Base-by-base conservation (phyloP, 2,797 vertebrate species). In the Manis javanica region DNA sequence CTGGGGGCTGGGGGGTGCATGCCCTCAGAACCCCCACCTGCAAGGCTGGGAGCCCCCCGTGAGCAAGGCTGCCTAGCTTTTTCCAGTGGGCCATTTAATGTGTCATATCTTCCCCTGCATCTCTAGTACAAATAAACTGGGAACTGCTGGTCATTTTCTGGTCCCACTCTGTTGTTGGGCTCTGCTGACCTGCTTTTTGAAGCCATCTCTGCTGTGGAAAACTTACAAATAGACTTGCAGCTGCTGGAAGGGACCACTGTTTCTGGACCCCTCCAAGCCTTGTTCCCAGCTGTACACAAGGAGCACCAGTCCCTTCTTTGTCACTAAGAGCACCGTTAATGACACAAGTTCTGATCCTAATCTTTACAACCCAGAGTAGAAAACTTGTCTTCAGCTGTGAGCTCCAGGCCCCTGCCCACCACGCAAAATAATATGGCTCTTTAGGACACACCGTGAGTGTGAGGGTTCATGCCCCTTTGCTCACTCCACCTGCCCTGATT, bases 381-480 rank as follows among this genome's bases (percentile, higher is more conserved):
- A 31, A 42, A 34, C 34, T 59, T 26, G 34, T 10, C 68, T 5
- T 23, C 29, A 4, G 68, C 24, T n/a, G 1, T 10, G 1, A 4
- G 31, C 51, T 4, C 31, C n/a, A 55, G 42, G 53, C 29, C 85
- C 10, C 2, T 9, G 31, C 23, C 75, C 34, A 75, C 15, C 21
- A 1, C 2, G 49, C 59, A 34, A 68, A 37, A 29, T 8, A 8
- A 59, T 31, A 11, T 0, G n/a, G 34, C 18, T 49, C 51, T 87
- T 34, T 19, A 1, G 69, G 69, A 51, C 9, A 11, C 2, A 1
- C 49, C 5, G 4, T 1, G 63, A 1, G 26, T 0, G 2, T 7
- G 29, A 34, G 6, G 24, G 14, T 21, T 1, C 5, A 15, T 10
- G n/a, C 0, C 26, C 15, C n/a, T 21, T 15, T 24, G 15, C 68